Conservation (phyloP, 2,797 vertebrate species). For the Salarias fasciatus region DNA sequence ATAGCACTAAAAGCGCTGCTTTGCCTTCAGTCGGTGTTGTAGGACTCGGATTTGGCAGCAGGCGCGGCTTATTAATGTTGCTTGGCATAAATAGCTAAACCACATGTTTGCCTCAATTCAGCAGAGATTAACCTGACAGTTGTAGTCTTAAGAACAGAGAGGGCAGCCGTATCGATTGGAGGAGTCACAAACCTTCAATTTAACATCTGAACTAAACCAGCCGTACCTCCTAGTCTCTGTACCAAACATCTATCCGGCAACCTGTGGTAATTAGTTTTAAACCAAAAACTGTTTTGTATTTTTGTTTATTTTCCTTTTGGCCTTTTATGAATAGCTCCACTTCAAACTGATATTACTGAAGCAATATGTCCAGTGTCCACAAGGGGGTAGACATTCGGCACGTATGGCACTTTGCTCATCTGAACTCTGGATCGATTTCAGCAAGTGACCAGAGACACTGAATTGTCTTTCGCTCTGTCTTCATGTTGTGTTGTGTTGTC, state of each 20-base stretch:
- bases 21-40: constrained; percentile 15
- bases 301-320: not conserved
- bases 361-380: constrained; percentile 73
- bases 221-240: not conserved
- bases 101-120: constrained; percentile 57
- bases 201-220: not conserved
- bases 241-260: constrained; percentile 13
- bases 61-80: constrained; percentile 23
- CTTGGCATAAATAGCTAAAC: constrained; percentile 55
- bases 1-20: constrained; percentile 43
- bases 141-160: constrained; percentile 46
- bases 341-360: not conserved
- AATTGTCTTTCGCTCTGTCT: constrained; percentile 21
- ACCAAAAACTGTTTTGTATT: no score
- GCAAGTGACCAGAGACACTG: constrained; percentile 32
- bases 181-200: constrained; percentile 23
- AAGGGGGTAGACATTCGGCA: constrained; percentile 82
- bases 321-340: not conserved
- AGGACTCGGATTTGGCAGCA: constrained; percentile 41
- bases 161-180: constrained; percentile 9
- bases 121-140: constrained; percentile 62
- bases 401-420: constrained; percentile 26
- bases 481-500: constrained; percentile 32
- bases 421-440: constrained; percentile 37
- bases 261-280: not conserved